Evolutionary conservation across 2,888 invertebrate species (phyloP).

Genomic region (Orthosia cruda): DNA sequence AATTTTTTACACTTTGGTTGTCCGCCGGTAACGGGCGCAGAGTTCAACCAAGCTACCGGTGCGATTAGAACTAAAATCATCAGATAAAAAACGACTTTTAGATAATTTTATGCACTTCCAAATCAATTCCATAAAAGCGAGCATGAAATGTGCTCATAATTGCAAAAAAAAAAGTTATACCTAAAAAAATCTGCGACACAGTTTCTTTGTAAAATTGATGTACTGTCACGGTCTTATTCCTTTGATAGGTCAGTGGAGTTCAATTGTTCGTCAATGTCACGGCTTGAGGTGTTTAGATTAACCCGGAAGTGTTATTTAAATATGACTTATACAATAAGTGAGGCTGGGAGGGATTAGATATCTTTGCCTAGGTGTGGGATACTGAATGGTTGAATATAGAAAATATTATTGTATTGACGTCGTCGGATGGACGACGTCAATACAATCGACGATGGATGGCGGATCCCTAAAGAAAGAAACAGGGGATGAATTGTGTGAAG

Average conservation of each 20-base stretch:
- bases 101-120: not conserved
- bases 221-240: conserved; percentile 37
- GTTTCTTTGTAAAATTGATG: conserved; percentile 5
- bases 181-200: conserved; percentile 4
- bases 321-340: conserved; percentile 12
- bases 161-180: not conserved
- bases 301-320: conserved; percentile 36
- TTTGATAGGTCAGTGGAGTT: conserved; percentile 41
- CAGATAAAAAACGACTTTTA: no score
- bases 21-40: no score
- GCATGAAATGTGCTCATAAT: not conserved
- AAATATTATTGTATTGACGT: not conserved
- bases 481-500: no score
- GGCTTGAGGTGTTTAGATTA: conserved; percentile 32
- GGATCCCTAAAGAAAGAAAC: not conserved
- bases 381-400: conserved; percentile 3
- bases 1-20: no score
- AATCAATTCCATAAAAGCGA: not conserved
- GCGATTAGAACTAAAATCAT: no score
- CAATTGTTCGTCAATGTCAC: conserved; percentile 46
- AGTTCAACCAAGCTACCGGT: no score
- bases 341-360: not conserved
- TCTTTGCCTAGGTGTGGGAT: not conserved
- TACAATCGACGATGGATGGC: no score
- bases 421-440: no score